phyloP scores from a whole-genome alignment of 92 coral and sea anemone genomes.

The Phenganax marumi region DNA sequence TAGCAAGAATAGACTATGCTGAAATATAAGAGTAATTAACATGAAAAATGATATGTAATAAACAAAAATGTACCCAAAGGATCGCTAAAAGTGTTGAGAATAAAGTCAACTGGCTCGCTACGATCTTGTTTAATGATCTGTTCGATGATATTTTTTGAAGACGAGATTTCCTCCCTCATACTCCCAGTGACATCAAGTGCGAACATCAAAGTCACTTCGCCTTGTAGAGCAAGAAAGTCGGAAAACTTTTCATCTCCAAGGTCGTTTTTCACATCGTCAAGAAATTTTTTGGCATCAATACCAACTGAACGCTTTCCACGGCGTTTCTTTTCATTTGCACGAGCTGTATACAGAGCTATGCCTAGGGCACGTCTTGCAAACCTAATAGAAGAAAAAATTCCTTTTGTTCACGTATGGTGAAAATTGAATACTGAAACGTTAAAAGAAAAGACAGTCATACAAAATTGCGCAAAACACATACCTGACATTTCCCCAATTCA shows the following conservation, averaged over 20 bases:
- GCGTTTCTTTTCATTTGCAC: not conserved
- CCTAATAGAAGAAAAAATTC: slow-evolving; percentile 15
- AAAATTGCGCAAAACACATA: not conserved
- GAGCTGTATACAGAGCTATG: slow-evolving; percentile 12
- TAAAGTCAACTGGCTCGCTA: slow-evolving; percentile 66
- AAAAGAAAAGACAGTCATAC: too few relatives aligned
- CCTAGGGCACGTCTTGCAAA: slow-evolving; percentile 30
- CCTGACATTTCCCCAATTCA: slow-evolving; percentile 25
- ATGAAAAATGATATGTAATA: not conserved
- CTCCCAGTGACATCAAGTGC: slow-evolving; percentile 92
- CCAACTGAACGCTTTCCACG: slow-evolving; percentile 40
- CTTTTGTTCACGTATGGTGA: not conserved
- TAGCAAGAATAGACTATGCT: too few relatives aligned
- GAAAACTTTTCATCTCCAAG: slow-evolving; percentile 63
- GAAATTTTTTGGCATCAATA: slow-evolving; percentile 51
- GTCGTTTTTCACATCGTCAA: slow-evolving; percentile 57
- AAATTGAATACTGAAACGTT: too few relatives aligned
- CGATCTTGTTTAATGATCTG: slow-evolving; percentile 69
- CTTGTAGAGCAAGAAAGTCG: slow-evolving; percentile 79
- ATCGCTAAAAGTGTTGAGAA: slow-evolving; percentile 81
- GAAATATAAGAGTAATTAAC: not conserved
- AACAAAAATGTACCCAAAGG: slow-evolving; percentile 52
- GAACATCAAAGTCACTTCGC: slow-evolving; percentile 86
- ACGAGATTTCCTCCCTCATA: slow-evolving; percentile 67
- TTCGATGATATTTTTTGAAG: slow-evolving; percentile 74